These are phyloP conservation scores for Tadarida brasiliensis DNA, from an alignment of 2,797 vertebrate species.

Conservation along the genomic window DNA sequence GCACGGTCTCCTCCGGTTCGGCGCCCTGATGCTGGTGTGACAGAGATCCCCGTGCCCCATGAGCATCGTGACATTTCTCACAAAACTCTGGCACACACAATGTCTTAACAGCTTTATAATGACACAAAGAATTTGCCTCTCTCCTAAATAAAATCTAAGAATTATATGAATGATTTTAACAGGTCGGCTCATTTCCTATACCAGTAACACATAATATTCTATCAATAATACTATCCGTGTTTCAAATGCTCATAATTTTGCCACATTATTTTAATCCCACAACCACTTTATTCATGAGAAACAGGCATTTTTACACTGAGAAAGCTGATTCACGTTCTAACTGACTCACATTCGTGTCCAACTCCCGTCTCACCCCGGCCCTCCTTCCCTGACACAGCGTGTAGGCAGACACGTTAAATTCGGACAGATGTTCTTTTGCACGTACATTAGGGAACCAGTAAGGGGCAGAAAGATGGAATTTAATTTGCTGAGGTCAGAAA, in stretches of 20 bases:
- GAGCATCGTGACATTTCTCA: background rate
- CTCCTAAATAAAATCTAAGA: background rate
- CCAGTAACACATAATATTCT: background rate
- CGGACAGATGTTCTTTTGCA: background rate
- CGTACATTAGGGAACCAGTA: background rate
- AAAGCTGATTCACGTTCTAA: background rate
- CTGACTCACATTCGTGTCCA: no score
- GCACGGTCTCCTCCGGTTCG: background rate
- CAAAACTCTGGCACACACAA: background rate
- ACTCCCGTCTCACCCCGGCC: background rate
- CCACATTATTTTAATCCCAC: background rate
- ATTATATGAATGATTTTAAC: constrained; percentile 2
- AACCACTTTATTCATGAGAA: background rate
- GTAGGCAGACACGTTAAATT: background rate
- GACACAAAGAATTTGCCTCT: background rate
- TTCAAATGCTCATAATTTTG: background rate
- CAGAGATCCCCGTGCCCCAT: background rate
- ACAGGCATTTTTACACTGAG: background rate
- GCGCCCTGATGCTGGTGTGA: background rate
- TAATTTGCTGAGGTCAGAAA: background rate
- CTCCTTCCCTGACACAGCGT: background rate
- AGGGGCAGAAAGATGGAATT: background rate
- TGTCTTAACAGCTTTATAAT: background rate
- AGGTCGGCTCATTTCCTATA: background rate
- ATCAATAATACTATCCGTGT: background rate